Evolutionary conservation across 2,888 invertebrate genomes (phyloP).

Genomic region (Dastarcus helophoroides): DNA sequence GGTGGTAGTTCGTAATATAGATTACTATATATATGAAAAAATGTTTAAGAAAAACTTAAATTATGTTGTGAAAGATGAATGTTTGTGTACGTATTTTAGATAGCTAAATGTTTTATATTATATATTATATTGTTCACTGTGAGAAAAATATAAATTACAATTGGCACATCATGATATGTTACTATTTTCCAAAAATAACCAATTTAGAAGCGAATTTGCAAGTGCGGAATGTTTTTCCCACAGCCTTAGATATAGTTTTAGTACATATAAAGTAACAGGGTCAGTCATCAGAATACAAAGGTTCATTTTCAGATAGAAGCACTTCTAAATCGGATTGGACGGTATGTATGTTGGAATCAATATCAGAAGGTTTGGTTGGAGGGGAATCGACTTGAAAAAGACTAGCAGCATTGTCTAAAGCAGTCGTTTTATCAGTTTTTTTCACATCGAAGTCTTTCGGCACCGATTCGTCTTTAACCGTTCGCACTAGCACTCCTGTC

Average conservation of each 20-base stretch:
- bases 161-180: too few relatives aligned
- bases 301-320: conserved; percentile 46
- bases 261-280: conserved; percentile 7
- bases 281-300: conserved; percentile 38
- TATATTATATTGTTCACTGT: too few relatives aligned
- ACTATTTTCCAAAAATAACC: too few relatives aligned
- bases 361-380: conserved; percentile 27
- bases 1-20: too few relatives aligned
- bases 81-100: too few relatives aligned
- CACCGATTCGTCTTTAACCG: conserved; percentile 23
- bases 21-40: too few relatives aligned
- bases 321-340: conserved; percentile 51
- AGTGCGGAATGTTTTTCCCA: conserved; percentile 27
- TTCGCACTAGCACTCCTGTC: conserved; percentile 41
- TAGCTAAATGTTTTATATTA: too few relatives aligned
- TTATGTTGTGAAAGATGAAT: too few relatives aligned
- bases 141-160: too few relatives aligned
- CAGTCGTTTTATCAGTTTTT: conserved; percentile 16
- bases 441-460: conserved; percentile 5
- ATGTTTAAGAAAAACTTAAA: too few relatives aligned
- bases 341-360: conserved; percentile 47
- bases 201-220: conserved; percentile 19
- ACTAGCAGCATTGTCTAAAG: conserved; percentile 12
- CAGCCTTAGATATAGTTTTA: conserved; percentile 23
- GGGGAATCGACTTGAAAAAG: conserved; percentile 16